Evolutionary conservation across 1,140 invertebrate species (phyloP), one percentile per base, ranked within the genome.

Genomic region (Theocolax elegans): DNA sequence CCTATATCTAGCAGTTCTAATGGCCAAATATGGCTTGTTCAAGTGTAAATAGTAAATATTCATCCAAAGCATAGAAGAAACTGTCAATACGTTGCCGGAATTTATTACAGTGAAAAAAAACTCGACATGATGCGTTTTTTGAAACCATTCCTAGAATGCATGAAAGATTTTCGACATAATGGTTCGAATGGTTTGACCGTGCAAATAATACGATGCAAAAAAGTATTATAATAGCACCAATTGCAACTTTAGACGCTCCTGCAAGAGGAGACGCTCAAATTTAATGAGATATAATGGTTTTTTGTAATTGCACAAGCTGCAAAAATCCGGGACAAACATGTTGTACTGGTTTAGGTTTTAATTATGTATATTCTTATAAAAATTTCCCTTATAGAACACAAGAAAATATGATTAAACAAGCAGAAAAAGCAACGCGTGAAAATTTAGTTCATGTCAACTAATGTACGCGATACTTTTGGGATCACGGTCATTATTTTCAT

Each of bases 241-340:
- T n/a, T n/a, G n/a, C n/a, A n/a, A n/a, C n/a, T n/a, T n/a, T n/a
- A n/a, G n/a, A n/a, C n/a, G n/a, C n/a, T n/a, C n/a, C n/a, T 13
- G 62, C 29, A 17, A 64, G 44, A 35, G 0, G 46, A 12, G 3
- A 10, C 3, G 46, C 35, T 35, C 15, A 51, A 49, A 64, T 38
- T 35, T 64, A 29, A 64, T 54, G 31, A 31, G 25, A 27, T 66
- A 54, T 56, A 66, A 66, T 66, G 64, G 64, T 2, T 29, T 17
- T 13, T 54, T 1, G 51, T 7, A 21, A 19, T n/a, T 8, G 15
- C 27, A 49, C n/a, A n/a, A n/a, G n/a, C n/a, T n/a, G n/a, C n/a
- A n/a, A n/a, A n/a, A n/a, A n/a, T n/a, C n/a, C n/a, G n/a, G n/a
- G n/a, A n/a, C n/a, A n/a, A n/a, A n/a, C n/a, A n/a, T n/a, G n/a